Conservation (phyloP, 2,113 vertebrate species). For the Muscicapa adusta region DNA sequence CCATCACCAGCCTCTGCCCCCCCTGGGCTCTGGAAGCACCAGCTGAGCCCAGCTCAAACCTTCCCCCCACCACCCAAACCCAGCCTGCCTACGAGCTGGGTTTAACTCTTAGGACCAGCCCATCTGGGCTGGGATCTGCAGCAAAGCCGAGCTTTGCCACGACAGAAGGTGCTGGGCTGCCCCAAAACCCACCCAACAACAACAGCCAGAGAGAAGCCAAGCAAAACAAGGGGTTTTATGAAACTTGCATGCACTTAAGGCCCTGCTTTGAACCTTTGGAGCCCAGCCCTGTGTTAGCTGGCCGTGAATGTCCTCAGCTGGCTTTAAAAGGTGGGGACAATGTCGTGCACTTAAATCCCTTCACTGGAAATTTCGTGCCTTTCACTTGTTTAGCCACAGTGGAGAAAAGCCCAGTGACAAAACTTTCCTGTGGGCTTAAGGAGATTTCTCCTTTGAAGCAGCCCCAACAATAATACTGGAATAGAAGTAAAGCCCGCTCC, state of each 20-base stretch:
- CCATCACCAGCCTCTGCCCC: background rate
- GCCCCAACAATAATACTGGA: conserved; percentile 60
- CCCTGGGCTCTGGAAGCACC: rapidly evolving
- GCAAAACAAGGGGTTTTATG: conserved; percentile 64
- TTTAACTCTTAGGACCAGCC: background rate
- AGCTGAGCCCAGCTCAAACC: background rate
- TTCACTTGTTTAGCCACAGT: conserved; percentile 72
- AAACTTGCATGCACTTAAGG: conserved; percentile 62
- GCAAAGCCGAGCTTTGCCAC: background rate
- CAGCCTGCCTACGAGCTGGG: background rate
- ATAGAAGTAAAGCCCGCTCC: conserved; percentile 67
- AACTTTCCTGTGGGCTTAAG: conserved; percentile 65
- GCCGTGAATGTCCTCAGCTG: conserved; percentile 66
- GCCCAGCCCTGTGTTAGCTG: conserved; percentile 35
- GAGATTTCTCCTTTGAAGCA: conserved; percentile 70
- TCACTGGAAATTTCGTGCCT: conserved; percentile 57
- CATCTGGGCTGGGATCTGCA: conserved; percentile 46
- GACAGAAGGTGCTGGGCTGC: conserved; percentile 56
- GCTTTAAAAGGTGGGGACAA: conserved; percentile 69
- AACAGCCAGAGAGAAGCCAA: background rate
- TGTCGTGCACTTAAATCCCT: conserved; percentile 70
- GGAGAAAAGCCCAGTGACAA: conserved; percentile 65
- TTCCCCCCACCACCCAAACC: background rate
- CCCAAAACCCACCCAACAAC: conserved; percentile 2
- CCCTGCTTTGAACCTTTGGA: conserved; percentile 66